Evolutionary conservation across 1,140 invertebrate species (phyloP).

Genomic region (Bathynomus jamesi): DNA sequence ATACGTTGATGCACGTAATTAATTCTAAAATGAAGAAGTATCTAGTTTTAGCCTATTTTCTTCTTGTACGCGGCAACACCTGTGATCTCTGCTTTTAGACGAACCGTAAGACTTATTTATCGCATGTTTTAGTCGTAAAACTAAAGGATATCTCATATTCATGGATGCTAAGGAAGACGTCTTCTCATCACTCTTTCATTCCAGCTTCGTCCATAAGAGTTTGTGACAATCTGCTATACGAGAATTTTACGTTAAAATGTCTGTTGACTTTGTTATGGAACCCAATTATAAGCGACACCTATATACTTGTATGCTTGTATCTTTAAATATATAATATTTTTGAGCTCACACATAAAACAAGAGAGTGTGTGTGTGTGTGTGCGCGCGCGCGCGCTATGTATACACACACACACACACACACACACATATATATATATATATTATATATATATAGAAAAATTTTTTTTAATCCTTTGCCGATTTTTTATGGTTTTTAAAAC

Average conservation of each 20-base stretch:
- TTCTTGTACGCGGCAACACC: background rate
- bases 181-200: background rate
- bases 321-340: background rate
- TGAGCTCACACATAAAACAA: background rate
- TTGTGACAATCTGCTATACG: no score
- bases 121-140: background rate
- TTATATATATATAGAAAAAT: background rate
- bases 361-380: no score
- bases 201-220: background rate
- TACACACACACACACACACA: background rate
- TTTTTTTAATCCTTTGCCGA: no score
- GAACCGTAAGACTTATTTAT: background rate
- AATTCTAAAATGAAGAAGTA: background rate
- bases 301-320: background rate
- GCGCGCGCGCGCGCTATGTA: no score
- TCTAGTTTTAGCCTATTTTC: background rate
- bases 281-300: background rate
- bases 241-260: no score
- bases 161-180: background rate
- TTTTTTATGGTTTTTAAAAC: background rate
- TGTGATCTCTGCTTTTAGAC: background rate
- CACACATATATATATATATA: background rate
- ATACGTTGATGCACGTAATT: background rate
- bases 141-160: background rate
- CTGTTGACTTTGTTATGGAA: background rate